Percentiles rank a stretch among this genome's conserved stretches.
phyloP scores from a whole-genome alignment of 2,797 vertebrate species.

The Lepilemur septentrionalis region DNA sequence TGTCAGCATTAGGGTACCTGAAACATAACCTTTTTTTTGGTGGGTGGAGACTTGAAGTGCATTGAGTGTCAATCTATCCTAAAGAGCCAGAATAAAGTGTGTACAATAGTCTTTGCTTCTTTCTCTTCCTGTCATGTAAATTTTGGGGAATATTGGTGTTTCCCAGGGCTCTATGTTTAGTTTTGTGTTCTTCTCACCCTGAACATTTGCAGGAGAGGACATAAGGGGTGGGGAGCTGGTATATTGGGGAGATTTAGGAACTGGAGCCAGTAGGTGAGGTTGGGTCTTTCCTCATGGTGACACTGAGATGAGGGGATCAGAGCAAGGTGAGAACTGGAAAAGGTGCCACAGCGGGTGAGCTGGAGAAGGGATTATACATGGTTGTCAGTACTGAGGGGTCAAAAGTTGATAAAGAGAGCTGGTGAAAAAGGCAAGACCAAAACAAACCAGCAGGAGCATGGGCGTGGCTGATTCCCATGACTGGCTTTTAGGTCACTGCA shows the following conservation, averaged over 20 bases:
- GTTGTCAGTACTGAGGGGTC: neutral
- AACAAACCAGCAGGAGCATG: neutral
- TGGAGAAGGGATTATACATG: neutral
- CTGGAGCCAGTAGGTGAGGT: neutral
- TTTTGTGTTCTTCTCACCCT: neutral
- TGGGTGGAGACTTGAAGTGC: neutral
- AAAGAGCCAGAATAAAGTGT: neutral
- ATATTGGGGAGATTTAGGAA: neutral
- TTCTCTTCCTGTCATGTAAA: neutral
- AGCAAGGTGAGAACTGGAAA: neutral
- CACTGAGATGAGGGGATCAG: neutral
- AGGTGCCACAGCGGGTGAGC: neutral
- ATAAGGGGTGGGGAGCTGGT: neutral
- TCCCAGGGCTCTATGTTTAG: neutral
- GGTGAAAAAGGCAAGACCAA: neutral
- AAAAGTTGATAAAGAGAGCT: neutral
- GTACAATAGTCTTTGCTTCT: neutral
- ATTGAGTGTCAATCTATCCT: neutral
- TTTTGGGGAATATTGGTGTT: neutral
- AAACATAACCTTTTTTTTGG: neutral
- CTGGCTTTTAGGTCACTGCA: neutral
- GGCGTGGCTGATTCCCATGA: neutral
- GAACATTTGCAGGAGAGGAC: neutral
- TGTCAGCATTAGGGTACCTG: neutral
- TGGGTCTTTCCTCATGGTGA: neutral